Evolutionary conservation across 1,140 invertebrate genomes (phyloP).

Genomic region (Alviniconcha marisindica): DNA sequence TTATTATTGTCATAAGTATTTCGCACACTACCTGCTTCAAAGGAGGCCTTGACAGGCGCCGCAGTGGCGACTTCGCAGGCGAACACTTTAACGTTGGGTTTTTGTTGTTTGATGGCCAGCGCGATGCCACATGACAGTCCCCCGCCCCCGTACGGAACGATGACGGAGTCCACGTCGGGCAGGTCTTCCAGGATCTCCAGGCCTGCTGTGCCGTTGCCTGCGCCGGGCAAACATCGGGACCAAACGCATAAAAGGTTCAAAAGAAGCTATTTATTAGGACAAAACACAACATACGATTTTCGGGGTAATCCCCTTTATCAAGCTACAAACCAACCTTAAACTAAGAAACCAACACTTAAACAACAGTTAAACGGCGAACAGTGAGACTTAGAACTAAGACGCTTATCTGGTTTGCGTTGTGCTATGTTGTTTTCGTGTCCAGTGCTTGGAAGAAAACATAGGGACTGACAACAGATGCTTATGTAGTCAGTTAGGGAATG

Average conservation of each 20-base stretch:
- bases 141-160: slow-evolving; percentile 71
- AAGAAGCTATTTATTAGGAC: too few relatives aligned
- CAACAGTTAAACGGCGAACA: too few relatives aligned
- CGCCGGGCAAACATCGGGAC: background rate
- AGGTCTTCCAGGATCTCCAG: slow-evolving; percentile 69
- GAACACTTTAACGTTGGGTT: slow-evolving; percentile 63
- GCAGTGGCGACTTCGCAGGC: slow-evolving; percentile 70
- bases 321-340: too few relatives aligned
- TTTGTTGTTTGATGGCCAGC: slow-evolving; percentile 57
- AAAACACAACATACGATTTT: too few relatives aligned
- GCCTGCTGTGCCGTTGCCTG: slow-evolving; percentile 71
- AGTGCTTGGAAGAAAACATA: too few relatives aligned
- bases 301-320: too few relatives aligned
- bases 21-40: slow-evolving; percentile 34
- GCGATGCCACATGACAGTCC: slow-evolving; percentile 66
- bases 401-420: too few relatives aligned
- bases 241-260: background rate
- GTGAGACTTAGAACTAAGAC: too few relatives aligned
- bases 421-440: too few relatives aligned
- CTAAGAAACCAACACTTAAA: too few relatives aligned
- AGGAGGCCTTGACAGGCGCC: slow-evolving; percentile 59
- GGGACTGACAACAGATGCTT: too few relatives aligned
- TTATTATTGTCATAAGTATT: background rate
- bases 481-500: too few relatives aligned
- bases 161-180: slow-evolving; percentile 65